Conservation (phyloP, 1,140 invertebrate species). For the Solenopsis fugax region DNA sequence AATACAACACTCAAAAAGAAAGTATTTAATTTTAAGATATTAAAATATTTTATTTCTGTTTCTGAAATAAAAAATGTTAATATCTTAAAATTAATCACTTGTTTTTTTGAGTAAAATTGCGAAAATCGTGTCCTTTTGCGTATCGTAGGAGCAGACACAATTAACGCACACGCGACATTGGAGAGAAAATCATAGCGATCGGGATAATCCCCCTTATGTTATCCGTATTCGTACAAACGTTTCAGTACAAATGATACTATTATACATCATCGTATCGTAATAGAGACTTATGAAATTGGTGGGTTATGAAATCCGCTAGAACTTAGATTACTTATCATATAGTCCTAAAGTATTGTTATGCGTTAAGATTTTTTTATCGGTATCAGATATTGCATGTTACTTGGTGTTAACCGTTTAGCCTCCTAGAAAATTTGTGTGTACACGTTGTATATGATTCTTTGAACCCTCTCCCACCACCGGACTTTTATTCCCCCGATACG, state of each 20-base stretch:
- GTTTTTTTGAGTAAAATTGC: background rate
- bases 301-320: conserved; percentile 64
- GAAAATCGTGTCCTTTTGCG: conserved; percentile 12
- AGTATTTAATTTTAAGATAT: no score
- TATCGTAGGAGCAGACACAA: conserved; percentile 28
- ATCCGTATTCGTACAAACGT: conserved; percentile 66
- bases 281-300: conserved; percentile 68
- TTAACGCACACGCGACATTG: conserved; percentile 19
- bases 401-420: conserved; percentile 73
- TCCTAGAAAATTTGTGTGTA: conserved; percentile 67
- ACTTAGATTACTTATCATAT: conserved; percentile 66
- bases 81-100: no score
- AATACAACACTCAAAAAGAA: background rate
- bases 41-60: no score
- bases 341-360: conserved; percentile 59
- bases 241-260: conserved; percentile 74
- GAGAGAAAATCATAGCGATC: conserved; percentile 28
- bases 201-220: conserved; percentile 50
- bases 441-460: conserved; percentile 55
- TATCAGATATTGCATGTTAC: conserved; percentile 69
- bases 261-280: conserved; percentile 61
- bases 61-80: no score
- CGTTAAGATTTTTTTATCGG: conserved; percentile 60
- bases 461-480: background rate
- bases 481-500: conserved; percentile 30